Conservation (phyloP, 1,140 invertebrate genomes). For the Acyrthosiphon pisum region DNA sequence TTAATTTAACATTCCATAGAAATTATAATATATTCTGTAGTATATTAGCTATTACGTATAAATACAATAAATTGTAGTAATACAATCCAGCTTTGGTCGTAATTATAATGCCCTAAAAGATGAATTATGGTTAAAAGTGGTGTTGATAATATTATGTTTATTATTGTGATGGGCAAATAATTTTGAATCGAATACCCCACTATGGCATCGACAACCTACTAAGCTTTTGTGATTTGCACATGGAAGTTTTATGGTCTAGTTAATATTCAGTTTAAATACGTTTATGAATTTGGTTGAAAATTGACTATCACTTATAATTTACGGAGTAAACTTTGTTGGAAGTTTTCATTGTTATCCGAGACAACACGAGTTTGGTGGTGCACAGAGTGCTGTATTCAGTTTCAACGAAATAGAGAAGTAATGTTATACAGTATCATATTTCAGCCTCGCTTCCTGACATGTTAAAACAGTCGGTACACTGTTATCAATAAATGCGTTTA, state of each 20-base stretch:
- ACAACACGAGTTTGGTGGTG: background rate
- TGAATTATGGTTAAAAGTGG: background rate
- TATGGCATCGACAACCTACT: background rate
- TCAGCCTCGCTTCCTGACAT: background rate
- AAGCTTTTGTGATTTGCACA: background rate
- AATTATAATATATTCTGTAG: background rate
- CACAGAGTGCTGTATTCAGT: background rate
- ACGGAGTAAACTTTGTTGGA: background rate
- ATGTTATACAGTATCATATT: conserved; percentile 7
- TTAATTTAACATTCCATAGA: background rate
- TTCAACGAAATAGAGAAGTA: background rate
- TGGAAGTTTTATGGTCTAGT: background rate
- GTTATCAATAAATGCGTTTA: background rate
- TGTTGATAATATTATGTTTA: background rate
- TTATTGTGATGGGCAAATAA: background rate
- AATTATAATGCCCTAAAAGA: background rate
- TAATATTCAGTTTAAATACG: background rate
- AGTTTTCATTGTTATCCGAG: conserved; percentile 27
- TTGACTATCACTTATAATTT: background rate
- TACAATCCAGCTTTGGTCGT: background rate
- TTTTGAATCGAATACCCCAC: background rate
- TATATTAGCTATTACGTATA: background rate
- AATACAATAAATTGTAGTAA: no score
- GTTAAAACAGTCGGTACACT: background rate
- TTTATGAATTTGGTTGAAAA: background rate